Evolutionary conservation across 2,113 vertebrate species (phyloP), one percentile per base, ranked within the genome.

Genomic region (Sinocyclocheilus anophthalmus): DNA sequence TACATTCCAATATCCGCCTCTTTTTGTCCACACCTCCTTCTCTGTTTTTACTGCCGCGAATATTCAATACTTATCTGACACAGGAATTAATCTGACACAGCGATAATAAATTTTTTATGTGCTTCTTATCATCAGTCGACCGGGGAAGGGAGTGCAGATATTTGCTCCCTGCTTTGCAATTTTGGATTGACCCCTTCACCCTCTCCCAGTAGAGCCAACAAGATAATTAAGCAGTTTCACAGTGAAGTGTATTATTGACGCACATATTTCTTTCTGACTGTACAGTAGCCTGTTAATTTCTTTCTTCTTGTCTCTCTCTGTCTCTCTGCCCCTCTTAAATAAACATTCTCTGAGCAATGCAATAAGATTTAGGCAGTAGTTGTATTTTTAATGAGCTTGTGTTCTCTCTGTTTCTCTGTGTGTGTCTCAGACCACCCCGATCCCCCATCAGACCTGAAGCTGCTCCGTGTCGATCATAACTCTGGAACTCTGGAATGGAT

Each of bases 401-500:
- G 33, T 42, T 24, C 8, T 70, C 67, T 67, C 65, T 69, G 6
- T 67, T 67, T 53, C 12, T 45, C 26, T 57, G 0, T 69, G 50
- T 76, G 9, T 73, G 13, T 69, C 6, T 78, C 67, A 97, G 96
- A 91, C 91, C 95, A 93, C 61, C 96, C 97, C 7, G 96, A 97
- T 84, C 95, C 96, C 22, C 97, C 96, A 0, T 90, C 88, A 0
- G 93, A 89, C 0, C 88, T 97, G 26, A 93, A 90, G 37, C 90
- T 92, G 6, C 87, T 96, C 12, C 88, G 88, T 22, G 18, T 91
- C 22, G 90, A 89, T 63, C 92, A 95, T 0, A 78, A 92, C 90
- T 96, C 95, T n/a, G 93, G 96, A 86, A 95, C 95, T 22, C 90
- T 97, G n/a, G 93, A 96, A 37, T 97, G 96, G 96, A 95, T 93